Conservation (phyloP, 2,888 invertebrate species). For the Andrena minutula region DNA sequence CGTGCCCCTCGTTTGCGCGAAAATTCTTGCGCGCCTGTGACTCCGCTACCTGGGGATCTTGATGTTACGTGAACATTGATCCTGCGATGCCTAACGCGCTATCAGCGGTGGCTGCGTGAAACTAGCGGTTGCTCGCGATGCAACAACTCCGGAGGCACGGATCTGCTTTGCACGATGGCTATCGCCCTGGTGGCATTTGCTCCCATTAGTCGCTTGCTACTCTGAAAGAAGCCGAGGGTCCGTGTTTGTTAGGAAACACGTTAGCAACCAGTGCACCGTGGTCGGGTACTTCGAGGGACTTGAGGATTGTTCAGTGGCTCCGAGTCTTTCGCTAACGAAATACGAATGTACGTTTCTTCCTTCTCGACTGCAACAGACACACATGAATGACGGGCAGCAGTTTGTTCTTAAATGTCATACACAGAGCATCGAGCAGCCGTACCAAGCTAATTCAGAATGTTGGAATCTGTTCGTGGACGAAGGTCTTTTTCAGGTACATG, state of each 20-base stretch:
- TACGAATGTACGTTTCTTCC: conserved; percentile 15
- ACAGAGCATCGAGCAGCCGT: conserved; percentile 68
- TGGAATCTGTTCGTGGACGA: conserved; percentile 82
- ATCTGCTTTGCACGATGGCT: conserved; percentile 16
- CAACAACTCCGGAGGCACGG: neutral
- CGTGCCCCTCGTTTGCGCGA: neutral
- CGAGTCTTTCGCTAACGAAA: neutral
- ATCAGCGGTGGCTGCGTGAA: neutral
- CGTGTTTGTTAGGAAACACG: neutral
- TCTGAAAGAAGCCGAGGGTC: neutral
- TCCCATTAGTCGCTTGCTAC: neutral
- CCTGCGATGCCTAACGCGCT: conserved; percentile 9
- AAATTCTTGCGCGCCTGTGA: neutral
- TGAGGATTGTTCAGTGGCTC: neutral
- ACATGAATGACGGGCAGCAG: conserved; percentile 82
- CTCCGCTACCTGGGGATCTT: conserved; percentile 10
- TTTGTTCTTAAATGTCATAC: conserved; percentile 73
- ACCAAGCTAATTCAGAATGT: conserved; percentile 80
- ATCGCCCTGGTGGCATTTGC: neutral
- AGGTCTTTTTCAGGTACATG: conserved; percentile 78
- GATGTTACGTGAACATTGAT: conserved; percentile 8
- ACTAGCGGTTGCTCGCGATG: conserved; percentile 18
- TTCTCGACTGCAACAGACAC: conserved; percentile 56
- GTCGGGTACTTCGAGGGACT: neutral
- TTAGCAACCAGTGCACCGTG: neutral